A percentile compares a stretch with the other conserved stretches of the same genome.
These are phyloP conservation scores for Fragum fragum DNA, from an alignment of 2,888 invertebrate species.

Conservation along the genomic window DNA sequence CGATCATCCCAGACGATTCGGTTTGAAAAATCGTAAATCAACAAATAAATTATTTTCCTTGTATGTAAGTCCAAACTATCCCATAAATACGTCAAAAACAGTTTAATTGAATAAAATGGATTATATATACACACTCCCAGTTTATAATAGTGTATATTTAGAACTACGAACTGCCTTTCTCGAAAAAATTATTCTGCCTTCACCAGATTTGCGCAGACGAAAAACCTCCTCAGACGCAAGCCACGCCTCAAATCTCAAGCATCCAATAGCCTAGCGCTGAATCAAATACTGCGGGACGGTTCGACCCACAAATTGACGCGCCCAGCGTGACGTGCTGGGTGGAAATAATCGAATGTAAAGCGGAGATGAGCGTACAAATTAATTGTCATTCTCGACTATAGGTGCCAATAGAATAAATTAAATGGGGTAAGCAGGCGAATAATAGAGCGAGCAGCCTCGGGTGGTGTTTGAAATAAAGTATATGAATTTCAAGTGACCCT, in stretches of 20 bases:
- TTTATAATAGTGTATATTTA: conserved; percentile 23
- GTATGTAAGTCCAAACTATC: conserved; percentile 9
- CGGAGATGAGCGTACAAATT: conserved; percentile 73
- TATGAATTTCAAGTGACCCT: conserved; percentile 71
- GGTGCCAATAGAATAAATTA: conserved; percentile 70
- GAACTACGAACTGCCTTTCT: conserved; percentile 4
- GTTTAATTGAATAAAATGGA: conserved; percentile 25
- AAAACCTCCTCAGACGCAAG: conserved; percentile 52
- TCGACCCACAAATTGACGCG: conserved; percentile 28
- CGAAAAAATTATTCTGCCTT: conserved; percentile 4
- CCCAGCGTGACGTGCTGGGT: conserved; percentile 17
- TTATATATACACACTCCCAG: conserved; percentile 1
- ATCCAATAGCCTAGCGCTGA: conserved; percentile 4
- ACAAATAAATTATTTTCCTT: conserved; percentile 1
- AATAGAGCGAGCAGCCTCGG: conserved; percentile 55
- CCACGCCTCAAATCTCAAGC: conserved; percentile 57
- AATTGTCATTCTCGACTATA: conserved; percentile 69
- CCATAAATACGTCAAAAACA: conserved; percentile 18
- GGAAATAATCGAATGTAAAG: conserved; percentile 50
- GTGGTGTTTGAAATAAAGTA: conserved; percentile 56
- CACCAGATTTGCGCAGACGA: conserved; percentile 27
- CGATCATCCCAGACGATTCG: conserved; percentile 50
- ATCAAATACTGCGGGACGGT: not conserved
- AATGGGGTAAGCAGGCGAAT: conserved; percentile 63
- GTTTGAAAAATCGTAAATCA: conserved; percentile 10